These are phyloP conservation scores for Bathybates hornii DNA, from an alignment of 2,113 vertebrate species.

Conservation along the genomic window DNA sequence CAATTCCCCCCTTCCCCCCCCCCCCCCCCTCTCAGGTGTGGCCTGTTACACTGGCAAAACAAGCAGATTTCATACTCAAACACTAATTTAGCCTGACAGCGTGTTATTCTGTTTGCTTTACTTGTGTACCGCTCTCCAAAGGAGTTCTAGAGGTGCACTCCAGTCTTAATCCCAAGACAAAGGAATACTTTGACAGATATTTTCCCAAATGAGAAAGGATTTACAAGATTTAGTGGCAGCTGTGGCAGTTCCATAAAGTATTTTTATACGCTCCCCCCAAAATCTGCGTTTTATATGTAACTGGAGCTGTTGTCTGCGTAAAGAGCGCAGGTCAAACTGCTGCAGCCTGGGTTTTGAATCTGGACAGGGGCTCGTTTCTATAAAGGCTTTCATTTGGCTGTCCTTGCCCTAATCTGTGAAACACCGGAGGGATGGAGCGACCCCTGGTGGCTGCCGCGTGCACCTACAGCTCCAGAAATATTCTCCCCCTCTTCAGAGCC, in stretches of 20 bases:
- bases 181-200: constrained; percentile 43
- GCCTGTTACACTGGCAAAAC: neutral
- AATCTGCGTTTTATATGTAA: constrained; percentile 53
- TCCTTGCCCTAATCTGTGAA: neutral
- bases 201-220: constrained; percentile 38
- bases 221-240: constrained; percentile 43
- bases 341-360: constrained; percentile 12
- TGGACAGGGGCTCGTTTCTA: constrained; percentile 12
- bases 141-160: neutral
- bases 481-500: neutral
- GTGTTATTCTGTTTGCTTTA: neutral
- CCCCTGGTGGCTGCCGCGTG: constrained; percentile 60
- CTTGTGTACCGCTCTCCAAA: neutral
- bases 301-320: constrained; percentile 15
- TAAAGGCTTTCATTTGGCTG: constrained; percentile 34
- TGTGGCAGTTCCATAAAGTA: constrained; percentile 55
- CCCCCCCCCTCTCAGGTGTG: neutral
- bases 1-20: no score
- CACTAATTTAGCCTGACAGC: neutral
- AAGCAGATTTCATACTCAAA: neutral
- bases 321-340: constrained; percentile 16
- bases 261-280: constrained; percentile 49
- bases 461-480: neutral
- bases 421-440: constrained; percentile 44
- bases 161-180: constrained; percentile 9